Percentiles rank a stretch among this genome's conserved stretches.
Conservation (phyloP, 1,140 invertebrate genomes). For the Neodiprion pinetum region DNA sequence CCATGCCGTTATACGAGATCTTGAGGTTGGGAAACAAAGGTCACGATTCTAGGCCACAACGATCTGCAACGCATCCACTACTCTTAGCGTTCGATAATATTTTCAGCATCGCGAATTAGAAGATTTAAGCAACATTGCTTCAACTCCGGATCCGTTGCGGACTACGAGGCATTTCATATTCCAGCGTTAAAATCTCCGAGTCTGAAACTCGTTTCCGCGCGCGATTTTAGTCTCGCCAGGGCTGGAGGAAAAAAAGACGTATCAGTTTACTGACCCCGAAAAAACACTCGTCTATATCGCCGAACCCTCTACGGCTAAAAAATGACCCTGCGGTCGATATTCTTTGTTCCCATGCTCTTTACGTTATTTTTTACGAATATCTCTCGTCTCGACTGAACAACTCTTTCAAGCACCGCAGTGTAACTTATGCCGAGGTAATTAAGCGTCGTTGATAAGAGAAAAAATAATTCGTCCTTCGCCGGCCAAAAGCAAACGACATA, state of each 20-base stretch:
- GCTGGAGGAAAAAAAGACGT: conserved; percentile 52
- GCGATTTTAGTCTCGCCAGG: conserved; percentile 31
- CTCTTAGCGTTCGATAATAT: neutral
- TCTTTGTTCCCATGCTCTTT: neutral
- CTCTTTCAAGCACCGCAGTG: neutral
- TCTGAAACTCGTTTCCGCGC: conserved; percentile 18
- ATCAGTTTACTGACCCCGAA: conserved; percentile 24
- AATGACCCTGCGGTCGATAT: neutral
- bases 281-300: neutral
- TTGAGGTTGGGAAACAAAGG: neutral
- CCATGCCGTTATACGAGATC: neutral
- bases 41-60: neutral
- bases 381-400: too few relatives aligned
- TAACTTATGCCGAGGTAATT: too few relatives aligned
- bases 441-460: neutral
- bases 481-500: too few relatives aligned
- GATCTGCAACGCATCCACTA: neutral
- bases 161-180: conserved; percentile 13
- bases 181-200: conserved; percentile 43
- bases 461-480: too few relatives aligned
- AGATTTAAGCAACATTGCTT: neutral
- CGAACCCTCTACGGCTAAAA: neutral
- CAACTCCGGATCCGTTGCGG: neutral
- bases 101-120: neutral
- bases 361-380: too few relatives aligned